phyloP scores from a whole-genome alignment of 2,113 vertebrate genomes.

The Thalassarche chlororhynchos region DNA sequence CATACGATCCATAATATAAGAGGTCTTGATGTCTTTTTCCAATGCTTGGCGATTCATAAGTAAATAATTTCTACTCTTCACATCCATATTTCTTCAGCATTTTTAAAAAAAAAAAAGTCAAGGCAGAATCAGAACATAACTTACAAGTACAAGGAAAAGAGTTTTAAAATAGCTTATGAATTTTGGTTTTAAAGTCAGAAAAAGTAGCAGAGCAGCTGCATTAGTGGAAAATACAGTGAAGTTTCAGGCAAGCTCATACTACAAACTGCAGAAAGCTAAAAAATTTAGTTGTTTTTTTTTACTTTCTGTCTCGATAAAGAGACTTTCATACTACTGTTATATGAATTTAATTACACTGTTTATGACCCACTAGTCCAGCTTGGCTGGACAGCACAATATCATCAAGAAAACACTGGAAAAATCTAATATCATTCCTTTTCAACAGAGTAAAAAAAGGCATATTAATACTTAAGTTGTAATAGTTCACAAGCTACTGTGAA shows the following conservation, averaged over 20 bases:
- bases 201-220: not conserved
- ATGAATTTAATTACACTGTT: not conserved
- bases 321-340: not conserved
- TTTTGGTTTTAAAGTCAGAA: not conserved
- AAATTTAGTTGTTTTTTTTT: not conserved
- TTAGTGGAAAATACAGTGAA: not conserved
- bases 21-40: slow-evolving; percentile 90
- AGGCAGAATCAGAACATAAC: not conserved
- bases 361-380: not conserved
- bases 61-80: slow-evolving; percentile 85
- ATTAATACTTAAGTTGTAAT: not conserved
- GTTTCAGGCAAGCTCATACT: not conserved
- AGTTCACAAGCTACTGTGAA: not conserved
- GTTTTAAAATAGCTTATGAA: not conserved
- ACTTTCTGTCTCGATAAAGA: not conserved
- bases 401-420: not conserved
- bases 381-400: not conserved
- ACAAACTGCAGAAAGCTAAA: not conserved
- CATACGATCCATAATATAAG: slow-evolving; percentile 94
- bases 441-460: not conserved
- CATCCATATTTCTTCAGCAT: slow-evolving; percentile 78
- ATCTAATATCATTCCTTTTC: not conserved
- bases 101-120: not conserved
- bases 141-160: not conserved
- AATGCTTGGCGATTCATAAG: slow-evolving; percentile 79